A percentile compares a stretch with the other conserved stretches of the same genome.
These are phyloP conservation scores for Formicarius rufipectus DNA, from an alignment of 2,113 vertebrate genomes.

Conservation along the genomic window DNA sequence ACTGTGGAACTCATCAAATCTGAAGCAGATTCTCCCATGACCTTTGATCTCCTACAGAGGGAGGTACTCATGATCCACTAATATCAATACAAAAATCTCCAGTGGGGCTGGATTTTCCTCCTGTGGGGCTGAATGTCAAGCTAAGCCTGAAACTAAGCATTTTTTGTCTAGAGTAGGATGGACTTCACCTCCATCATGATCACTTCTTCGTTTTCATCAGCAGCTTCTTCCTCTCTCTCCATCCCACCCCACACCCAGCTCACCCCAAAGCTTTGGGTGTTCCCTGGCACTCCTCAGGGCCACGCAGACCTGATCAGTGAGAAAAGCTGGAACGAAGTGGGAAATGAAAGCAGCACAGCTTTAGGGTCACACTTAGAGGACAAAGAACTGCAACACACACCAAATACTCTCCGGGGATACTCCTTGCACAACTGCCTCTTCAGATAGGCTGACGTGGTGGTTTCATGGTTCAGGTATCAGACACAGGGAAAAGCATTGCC, in stretches of 20 bases:
- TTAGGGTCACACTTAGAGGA: not conserved
- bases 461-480: not conserved
- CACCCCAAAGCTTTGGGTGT: not conserved
- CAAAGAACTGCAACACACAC: not conserved
- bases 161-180: not conserved
- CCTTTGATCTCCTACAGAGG: not conserved
- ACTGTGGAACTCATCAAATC: not conserved
- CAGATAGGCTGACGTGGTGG: not conserved
- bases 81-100: not conserved
- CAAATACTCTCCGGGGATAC: not conserved
- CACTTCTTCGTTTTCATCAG: not conserved
- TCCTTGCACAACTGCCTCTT: constrained; percentile 17
- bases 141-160: not conserved
- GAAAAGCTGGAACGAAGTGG: not conserved
- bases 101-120: not conserved
- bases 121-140: not conserved
- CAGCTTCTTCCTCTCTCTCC: not conserved
- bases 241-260: not conserved
- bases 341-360: constrained; percentile 2
- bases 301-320: not conserved
- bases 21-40: not conserved
- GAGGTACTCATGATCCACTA: not conserved
- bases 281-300: not conserved
- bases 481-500: not conserved
- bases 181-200: not conserved